Evolutionary conservation across 2,888 invertebrate genomes (phyloP).

Genomic region (Agrotis puta): DNA sequence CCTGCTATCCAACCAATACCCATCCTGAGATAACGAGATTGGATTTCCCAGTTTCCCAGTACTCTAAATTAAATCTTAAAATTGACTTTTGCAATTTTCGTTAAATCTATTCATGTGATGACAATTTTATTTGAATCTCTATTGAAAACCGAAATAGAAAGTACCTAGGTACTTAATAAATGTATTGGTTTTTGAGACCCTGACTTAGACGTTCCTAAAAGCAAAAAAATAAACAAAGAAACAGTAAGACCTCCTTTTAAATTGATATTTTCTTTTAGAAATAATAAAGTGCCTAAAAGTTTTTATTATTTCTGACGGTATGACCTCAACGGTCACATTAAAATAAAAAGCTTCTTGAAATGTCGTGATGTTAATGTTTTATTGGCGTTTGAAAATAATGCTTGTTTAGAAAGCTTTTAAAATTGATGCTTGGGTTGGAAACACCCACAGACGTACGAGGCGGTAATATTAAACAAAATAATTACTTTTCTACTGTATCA

Average conservation of each 20-base stretch:
- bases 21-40: constrained; percentile 22
- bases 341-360: constrained; percentile 22
- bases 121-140: background rate
- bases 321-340: constrained; percentile 27
- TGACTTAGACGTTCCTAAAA: background rate
- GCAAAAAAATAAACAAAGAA: background rate
- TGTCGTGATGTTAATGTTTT: constrained; percentile 3
- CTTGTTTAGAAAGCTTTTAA: constrained; percentile 13
- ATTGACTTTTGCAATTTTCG: constrained; percentile 2
- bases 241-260: background rate
- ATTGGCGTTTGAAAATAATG: constrained; percentile 3
- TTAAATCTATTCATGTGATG: background rate
- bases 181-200: background rate
- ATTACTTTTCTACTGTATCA: background rate
- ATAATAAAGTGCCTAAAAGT: constrained; percentile 2
- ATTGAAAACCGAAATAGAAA: constrained; percentile 8
- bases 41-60: constrained; percentile 14
- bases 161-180: background rate
- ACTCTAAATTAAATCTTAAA: background rate
- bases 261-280: constrained; percentile 6
- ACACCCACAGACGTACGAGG: background rate
- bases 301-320: constrained; percentile 1
- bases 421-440: background rate
- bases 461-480: background rate
- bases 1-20: background rate